A percentile compares a stretch with the other conserved stretches of the same genome.
These are phyloP conservation scores for Diadophis punctatus DNA, from an alignment of 2,113 vertebrate genomes.

Conservation along the genomic window DNA sequence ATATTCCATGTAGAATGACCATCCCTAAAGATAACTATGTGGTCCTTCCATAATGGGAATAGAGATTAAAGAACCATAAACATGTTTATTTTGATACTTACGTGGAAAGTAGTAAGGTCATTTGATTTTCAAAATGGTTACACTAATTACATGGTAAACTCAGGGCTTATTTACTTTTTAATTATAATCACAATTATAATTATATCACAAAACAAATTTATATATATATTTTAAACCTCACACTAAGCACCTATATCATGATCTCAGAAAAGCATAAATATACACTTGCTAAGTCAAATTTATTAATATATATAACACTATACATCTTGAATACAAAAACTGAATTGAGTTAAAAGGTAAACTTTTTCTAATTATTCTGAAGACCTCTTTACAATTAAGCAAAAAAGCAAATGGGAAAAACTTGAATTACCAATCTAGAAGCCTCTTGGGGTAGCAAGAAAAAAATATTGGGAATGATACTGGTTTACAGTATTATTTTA, in stretches of 20 bases:
- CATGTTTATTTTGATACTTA: slow-evolving; percentile 51
- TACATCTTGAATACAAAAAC: background rate
- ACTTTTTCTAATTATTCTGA: background rate
- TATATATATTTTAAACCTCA: slow-evolving; percentile 25
- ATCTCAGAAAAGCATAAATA: slow-evolving; percentile 29
- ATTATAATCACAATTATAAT: slow-evolving; percentile 29
- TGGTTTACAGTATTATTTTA: background rate
- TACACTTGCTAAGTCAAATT: slow-evolving; percentile 24
- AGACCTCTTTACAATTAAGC: background rate
- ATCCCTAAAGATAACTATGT: slow-evolving; percentile 57
- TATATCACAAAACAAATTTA: slow-evolving; percentile 39
- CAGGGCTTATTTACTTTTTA: slow-evolving; percentile 38
- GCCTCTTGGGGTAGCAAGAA: background rate
- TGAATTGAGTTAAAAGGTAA: slow-evolving; percentile 20
- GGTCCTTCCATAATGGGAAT: slow-evolving; percentile 57
- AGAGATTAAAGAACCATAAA: slow-evolving; percentile 55
- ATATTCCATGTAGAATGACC: slow-evolving; percentile 67
- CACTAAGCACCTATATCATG: slow-evolving; percentile 4
- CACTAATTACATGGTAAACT: slow-evolving; percentile 59
- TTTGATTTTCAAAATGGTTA: slow-evolving; percentile 44
- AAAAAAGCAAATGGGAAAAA: background rate
- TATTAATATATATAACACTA: slow-evolving; percentile 1
- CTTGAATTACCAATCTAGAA: slow-evolving; percentile 19
- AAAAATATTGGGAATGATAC: slow-evolving; percentile 8
- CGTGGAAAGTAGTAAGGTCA: slow-evolving; percentile 46